Percentiles rank a stretch among this genome's conserved stretches.
phyloP scores from a whole-genome alignment of 2,113 vertebrate species.

The Xenopus laevis region DNA sequence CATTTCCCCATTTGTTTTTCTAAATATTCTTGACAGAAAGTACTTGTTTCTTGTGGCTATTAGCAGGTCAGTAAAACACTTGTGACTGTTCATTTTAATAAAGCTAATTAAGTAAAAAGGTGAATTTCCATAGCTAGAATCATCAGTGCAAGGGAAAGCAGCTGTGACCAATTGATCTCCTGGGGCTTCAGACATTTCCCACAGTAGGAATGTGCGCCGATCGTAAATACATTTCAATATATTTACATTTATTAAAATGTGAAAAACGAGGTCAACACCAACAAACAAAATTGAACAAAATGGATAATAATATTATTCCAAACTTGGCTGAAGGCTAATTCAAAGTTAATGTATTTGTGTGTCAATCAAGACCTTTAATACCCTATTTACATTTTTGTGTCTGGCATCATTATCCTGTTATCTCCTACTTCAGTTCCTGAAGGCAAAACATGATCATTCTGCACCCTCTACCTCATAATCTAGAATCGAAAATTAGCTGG shows the following conservation, averaged over 20 bases:
- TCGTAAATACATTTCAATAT: constrained; percentile 34
- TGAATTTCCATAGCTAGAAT: constrained; percentile 28
- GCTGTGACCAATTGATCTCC: constrained; percentile 43
- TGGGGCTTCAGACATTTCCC: constrained; percentile 33
- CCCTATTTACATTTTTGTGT: not conserved
- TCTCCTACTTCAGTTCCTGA: not conserved
- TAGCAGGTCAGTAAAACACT: constrained; percentile 19
- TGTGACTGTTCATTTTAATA: constrained; percentile 39
- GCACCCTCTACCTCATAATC: not conserved
- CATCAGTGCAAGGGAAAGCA: constrained; percentile 28
- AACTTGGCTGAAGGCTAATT: constrained; percentile 18
- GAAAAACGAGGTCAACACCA: constrained; percentile 22
- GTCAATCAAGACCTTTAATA: constrained; percentile 22
- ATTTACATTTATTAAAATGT: constrained; percentile 41
- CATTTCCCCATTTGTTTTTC: not conserved
- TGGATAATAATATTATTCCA: not conserved
- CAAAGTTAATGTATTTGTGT: constrained; percentile 6
- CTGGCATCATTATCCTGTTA: not conserved
- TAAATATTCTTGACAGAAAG: constrained; percentile 17
- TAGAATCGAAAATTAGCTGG: not conserved
- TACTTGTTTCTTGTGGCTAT: constrained; percentile 23
- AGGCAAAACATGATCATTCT: not conserved
- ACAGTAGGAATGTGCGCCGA: constrained; percentile 21
- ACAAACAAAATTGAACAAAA: constrained; percentile 16
- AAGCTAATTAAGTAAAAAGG: constrained; percentile 34